phyloP scores from a whole-genome alignment of 2,797 vertebrate genomes.

The Triplophysa bombifrons region DNA sequence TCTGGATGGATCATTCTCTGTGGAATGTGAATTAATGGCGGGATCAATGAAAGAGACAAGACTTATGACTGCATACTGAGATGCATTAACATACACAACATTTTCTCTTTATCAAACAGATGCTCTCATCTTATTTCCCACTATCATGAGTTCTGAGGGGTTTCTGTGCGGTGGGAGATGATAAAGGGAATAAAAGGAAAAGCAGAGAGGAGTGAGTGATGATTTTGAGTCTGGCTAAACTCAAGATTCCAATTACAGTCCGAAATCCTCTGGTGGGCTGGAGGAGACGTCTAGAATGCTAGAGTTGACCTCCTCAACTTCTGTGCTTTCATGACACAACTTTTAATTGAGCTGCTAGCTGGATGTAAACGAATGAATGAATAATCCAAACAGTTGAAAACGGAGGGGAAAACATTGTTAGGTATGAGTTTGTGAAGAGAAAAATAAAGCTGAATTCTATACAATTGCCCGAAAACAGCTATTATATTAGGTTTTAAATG shows the following conservation, averaged over 20 bases:
- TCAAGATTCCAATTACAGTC: constrained; percentile 32
- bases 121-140: constrained; percentile 35
- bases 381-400: neutral
- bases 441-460: neutral
- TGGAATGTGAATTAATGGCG: constrained; percentile 35
- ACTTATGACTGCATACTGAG: constrained; percentile 20
- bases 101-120: constrained; percentile 30
- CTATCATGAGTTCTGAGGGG: constrained; percentile 3
- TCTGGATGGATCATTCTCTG: constrained; percentile 11
- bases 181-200: constrained; percentile 28
- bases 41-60: constrained; percentile 4
- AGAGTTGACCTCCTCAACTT: constrained; percentile 51
- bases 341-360: constrained; percentile 22
- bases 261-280: constrained; percentile 28
- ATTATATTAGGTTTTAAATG: too few relatives aligned
- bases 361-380: constrained; percentile 18
- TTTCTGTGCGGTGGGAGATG: constrained; percentile 27
- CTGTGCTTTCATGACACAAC: constrained; percentile 39
- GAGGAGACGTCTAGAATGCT: neutral
- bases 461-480: too few relatives aligned
- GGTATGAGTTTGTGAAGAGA: neutral
- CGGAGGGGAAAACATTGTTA: neutral
- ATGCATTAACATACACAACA: neutral
- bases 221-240: constrained; percentile 32
- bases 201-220: constrained; percentile 13